phyloP scores from a whole-genome alignment of 1,140 invertebrate genomes.

The Calephelis nemesis region DNA sequence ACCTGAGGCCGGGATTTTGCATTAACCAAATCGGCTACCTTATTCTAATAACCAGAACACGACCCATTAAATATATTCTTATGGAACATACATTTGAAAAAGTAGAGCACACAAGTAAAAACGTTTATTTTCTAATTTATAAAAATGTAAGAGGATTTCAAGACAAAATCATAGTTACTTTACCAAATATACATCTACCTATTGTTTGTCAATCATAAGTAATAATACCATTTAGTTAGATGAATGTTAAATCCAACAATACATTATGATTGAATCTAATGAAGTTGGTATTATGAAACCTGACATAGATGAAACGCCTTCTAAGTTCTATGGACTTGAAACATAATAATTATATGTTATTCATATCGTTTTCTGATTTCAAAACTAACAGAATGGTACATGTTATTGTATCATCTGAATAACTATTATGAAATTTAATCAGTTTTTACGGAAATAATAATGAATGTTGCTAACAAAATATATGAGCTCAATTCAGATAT shows the following conservation, averaged over 20 bases:
- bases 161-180: not conserved
- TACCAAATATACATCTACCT: not conserved
- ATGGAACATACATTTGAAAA: too few species aligned
- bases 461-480: too few species aligned
- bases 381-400: not conserved
- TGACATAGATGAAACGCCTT: slow-evolving; percentile 32
- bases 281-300: slow-evolving; percentile 33
- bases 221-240: slow-evolving; percentile 14
- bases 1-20: too few species aligned
- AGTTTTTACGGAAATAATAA: too few species aligned
- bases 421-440: not conserved
- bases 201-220: slow-evolving; percentile 17
- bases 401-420: not conserved
- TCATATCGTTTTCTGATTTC: slow-evolving; percentile 24
- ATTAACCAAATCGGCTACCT: too few species aligned
- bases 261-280: slow-evolving; percentile 34
- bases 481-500: too few species aligned
- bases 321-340: slow-evolving; percentile 28
- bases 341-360: slow-evolving; percentile 32
- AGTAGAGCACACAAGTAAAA: not conserved
- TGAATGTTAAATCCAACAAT: slow-evolving; percentile 29
- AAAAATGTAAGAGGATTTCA: not conserved
- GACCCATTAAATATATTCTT: too few species aligned
- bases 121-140: not conserved
- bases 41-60: too few species aligned